Percentiles rank a stretch among this genome's conserved stretches.
Evolutionary conservation across 2,113 vertebrate genomes (phyloP).

Genomic region (Malurus elegans): DNA sequence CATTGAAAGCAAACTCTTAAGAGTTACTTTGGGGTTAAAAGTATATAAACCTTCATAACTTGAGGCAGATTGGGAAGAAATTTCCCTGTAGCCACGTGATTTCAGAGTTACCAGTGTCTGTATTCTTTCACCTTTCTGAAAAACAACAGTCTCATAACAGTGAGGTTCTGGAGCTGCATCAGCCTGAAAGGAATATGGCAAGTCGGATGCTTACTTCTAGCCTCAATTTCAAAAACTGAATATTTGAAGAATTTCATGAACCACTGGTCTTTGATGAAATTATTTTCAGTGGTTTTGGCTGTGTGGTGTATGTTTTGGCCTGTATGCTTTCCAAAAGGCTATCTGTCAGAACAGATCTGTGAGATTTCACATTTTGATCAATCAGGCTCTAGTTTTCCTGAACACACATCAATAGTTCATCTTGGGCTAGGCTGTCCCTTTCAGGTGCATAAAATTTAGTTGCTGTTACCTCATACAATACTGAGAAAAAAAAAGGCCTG

Average conservation of each 20-base stretch:
- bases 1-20: neutral
- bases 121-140: neutral
- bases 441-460: neutral
- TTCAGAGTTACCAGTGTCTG: neutral
- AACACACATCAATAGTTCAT: neutral
- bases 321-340: neutral
- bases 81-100: neutral
- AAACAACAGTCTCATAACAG: neutral
- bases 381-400: neutral
- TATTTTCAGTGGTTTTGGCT: neutral
- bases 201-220: neutral
- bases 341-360: neutral
- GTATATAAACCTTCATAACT: neutral
- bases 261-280: neutral
- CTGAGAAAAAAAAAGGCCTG: neutral
- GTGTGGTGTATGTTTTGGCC: neutral
- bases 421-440: neutral
- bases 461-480: neutral
- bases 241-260: neutral
- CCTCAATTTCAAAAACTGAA: neutral
- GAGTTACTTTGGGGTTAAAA: neutral
- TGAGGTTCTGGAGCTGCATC: neutral
- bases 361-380: neutral
- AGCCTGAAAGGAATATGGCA: neutral
- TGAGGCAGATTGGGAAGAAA: neutral